Percentiles rank a stretch among this genome's conserved stretches.
phyloP scores from a whole-genome alignment of 2,888 invertebrate genomes.

The Cataglyphis albicans region DNA sequence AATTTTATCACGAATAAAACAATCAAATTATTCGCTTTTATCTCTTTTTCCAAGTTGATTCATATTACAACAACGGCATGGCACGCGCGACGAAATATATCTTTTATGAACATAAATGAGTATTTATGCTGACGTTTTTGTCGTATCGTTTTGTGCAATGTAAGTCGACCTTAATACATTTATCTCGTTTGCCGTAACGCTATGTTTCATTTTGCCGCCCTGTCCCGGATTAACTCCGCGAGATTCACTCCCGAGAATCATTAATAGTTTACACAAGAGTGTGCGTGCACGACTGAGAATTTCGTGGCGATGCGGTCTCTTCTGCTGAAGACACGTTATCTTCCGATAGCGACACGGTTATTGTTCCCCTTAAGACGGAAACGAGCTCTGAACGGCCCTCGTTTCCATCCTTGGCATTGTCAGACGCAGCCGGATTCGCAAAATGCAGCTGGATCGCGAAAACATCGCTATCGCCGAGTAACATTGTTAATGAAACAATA shows the following conservation, averaged over 20 bases:
- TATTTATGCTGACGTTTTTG: slow-evolving; percentile 19
- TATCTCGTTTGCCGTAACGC: slow-evolving; percentile 19
- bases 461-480: not conserved
- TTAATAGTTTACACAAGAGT: slow-evolving; percentile 42
- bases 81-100: not conserved
- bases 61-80: not conserved
- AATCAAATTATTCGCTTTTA: slow-evolving; percentile 60
- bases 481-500: slow-evolving; percentile 1
- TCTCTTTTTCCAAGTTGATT: slow-evolving; percentile 45
- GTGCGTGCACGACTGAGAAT: slow-evolving; percentile 18
- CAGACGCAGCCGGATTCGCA: slow-evolving; percentile 41
- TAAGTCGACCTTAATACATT: slow-evolving; percentile 33
- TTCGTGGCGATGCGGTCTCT: slow-evolving; percentile 37
- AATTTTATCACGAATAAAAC: slow-evolving; percentile 28
- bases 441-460: not conserved
- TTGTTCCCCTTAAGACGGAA: slow-evolving; percentile 61
- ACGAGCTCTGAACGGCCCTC: slow-evolving; percentile 56
- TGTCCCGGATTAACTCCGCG: not conserved
- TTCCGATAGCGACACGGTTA: slow-evolving; percentile 50
- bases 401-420: slow-evolving; percentile 59
- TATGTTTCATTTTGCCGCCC: not conserved
- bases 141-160: slow-evolving; percentile 45
- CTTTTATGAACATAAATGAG: not conserved
- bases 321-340: slow-evolving; percentile 45
- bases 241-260: slow-evolving; percentile 17